Evolutionary conservation across 2,888 invertebrate genomes (phyloP).

Genomic region (Agonopterix arenella): DNA sequence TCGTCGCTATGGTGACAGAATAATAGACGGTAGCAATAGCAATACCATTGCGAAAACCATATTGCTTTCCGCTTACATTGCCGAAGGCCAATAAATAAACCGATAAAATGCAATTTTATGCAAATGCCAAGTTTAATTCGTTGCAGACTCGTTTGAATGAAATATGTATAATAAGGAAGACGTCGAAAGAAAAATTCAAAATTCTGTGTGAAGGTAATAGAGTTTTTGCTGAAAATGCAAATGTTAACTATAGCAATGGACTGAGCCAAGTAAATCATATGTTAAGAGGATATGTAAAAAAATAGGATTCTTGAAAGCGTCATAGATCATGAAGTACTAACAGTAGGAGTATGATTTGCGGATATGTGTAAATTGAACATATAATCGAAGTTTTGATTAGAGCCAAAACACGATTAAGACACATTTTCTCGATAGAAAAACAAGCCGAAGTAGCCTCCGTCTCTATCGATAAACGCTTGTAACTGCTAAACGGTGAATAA

Average conservation of each 20-base stretch:
- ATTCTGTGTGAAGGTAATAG: not conserved
- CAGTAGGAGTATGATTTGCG: too few species aligned
- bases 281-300: too few species aligned
- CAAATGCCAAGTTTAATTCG: conserved; percentile 3
- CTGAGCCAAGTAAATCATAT: not conserved
- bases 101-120: conserved; percentile 4
- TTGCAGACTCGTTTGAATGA: not conserved
- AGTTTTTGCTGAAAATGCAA: not conserved
- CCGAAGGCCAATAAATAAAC: conserved; percentile 10
- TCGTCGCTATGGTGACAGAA: conserved; percentile 34
- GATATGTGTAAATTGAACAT: too few species aligned
- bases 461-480: too few species aligned
- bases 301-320: too few species aligned
- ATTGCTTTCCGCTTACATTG: conserved; percentile 22
- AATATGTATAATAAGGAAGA: not conserved
- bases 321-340: too few species aligned
- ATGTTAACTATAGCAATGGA: not conserved
- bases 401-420: too few species aligned
- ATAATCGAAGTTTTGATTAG: too few species aligned
- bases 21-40: conserved; percentile 13
- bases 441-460: too few species aligned
- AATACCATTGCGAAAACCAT: conserved; percentile 27
- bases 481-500: too few species aligned
- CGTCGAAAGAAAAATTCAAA: not conserved
- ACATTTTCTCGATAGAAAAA: too few species aligned